Base-by-base conservation (phyloP, 2,888 invertebrate genomes). In the Stenodera caucasica region DNA sequence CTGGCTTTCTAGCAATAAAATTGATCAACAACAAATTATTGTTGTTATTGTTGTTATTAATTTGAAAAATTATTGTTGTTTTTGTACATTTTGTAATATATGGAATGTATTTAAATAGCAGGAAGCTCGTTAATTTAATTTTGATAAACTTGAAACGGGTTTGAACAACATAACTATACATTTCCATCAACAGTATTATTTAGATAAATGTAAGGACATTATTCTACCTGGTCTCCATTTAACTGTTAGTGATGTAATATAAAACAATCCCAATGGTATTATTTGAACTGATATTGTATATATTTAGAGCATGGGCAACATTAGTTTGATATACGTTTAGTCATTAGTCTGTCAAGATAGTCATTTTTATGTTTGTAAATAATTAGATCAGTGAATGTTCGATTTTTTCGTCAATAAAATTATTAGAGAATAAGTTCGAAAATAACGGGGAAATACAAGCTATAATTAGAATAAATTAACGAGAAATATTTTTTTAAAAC, bases 41-140 rank as follows among this genome's bases (percentile, higher is more conserved):
- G 18, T 40, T 40, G 23, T 23, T 23, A n/a, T 50, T 53, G 29
- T 35, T 35, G 18, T 33, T 56, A 23, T 14, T 57, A 57, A 58
- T 58, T 49, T 62, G 62, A 62, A 62, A 26, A n/a, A 33, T 40
- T 35, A 8, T 2, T 18, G n/a, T 33, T 33, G n/a, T 23, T 45
- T 45, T 45, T 45, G 49, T 26, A 50, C 26, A 53, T 29, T 55
- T 49, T 62, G 62, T 62, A 58, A 62, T 56, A 62, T 62, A 62
- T n/a, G 23, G 55, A n/a, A 56, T 55, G 55, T 33, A 62, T 58
- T 58, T 49, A 29, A 49, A 52, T 40, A 21, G 11, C 23, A 45
- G 23, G 7, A 26, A 6, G 23, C 37, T 45, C 26, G 49, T 55
- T 52, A 32, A 50, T 33, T 58, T 35, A 58, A 49, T 51, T 61